Conservation (phyloP, 2,113 vertebrate genomes). For the Rallus limicola region DNA sequence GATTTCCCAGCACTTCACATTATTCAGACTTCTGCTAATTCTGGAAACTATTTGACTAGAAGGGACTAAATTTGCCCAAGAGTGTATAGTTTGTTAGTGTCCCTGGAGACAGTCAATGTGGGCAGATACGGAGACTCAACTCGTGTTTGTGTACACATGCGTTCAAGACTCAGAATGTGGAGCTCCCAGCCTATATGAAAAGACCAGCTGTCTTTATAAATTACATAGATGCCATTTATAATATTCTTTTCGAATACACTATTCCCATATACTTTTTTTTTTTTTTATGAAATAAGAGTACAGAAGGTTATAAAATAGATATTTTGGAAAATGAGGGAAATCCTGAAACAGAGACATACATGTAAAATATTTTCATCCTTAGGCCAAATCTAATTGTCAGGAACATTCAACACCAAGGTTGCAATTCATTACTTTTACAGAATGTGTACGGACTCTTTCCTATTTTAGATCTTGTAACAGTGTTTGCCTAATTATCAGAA, state of each 20-base stretch:
- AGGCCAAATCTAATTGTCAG: not conserved
- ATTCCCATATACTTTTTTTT: not conserved
- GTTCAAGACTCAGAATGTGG: not conserved
- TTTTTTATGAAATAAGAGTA: not conserved
- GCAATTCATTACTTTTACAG: not conserved
- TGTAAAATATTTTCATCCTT: conserved; percentile 3
- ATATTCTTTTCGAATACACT: not conserved
- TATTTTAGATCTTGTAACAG: not conserved
- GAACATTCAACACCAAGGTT: not conserved
- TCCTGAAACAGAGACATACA: not conserved
- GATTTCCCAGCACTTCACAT: conserved; percentile 14
- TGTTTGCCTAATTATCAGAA: not conserved
- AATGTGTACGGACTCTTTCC: not conserved
- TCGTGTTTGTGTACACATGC: fast-evolving
- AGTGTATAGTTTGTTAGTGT: not conserved
- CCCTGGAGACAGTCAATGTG: not conserved
- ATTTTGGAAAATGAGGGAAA: not conserved
- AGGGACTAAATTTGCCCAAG: not conserved
- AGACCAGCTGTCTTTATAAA: not conserved
- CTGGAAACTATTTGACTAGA: not conserved
- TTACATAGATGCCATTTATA: not conserved
- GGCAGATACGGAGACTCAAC: not conserved
- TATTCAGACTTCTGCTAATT: not conserved
- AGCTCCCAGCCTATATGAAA: not conserved
- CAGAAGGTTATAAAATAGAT: not conserved